Conservation (phyloP, 37 sponge, comb jelly and placozoan species). For the Geodia barretti region DNA sequence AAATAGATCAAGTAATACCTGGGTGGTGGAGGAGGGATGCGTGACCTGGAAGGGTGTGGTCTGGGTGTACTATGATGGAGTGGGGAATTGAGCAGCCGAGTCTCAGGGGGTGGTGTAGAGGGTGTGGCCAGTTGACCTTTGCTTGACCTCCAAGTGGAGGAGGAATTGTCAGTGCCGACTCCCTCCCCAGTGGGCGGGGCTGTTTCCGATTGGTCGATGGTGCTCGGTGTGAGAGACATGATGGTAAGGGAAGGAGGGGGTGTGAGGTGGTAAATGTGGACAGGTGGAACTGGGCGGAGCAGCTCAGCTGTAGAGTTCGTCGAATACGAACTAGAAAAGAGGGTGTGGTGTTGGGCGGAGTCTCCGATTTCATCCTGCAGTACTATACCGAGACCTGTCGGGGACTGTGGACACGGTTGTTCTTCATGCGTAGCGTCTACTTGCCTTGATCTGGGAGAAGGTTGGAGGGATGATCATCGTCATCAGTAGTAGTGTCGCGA, state of each 20-base stretch:
- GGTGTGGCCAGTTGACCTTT: no score
- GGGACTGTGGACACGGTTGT: no score
- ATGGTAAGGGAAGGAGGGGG: slow-evolving; percentile 2
- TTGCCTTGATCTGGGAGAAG: no score
- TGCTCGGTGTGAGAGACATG: slow-evolving; percentile 3
- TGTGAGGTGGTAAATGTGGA: background rate
- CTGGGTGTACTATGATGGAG: slow-evolving; percentile 38
- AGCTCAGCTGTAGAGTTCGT: slow-evolving; percentile 25
- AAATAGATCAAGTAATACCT: no score
- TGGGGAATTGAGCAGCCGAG: slow-evolving; percentile 5
- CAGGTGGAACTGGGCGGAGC: slow-evolving; percentile 7
- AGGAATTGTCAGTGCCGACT: background rate
- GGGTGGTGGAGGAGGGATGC: slow-evolving; percentile 9
- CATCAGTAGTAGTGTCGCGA: background rate
- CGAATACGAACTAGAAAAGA: background rate
- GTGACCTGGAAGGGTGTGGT: slow-evolving; percentile 12
- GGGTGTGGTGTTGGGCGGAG: background rate
- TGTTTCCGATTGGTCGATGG: background rate
- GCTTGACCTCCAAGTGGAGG: no score
- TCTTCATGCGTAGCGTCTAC: no score
- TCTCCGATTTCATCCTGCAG: slow-evolving; percentile 22
- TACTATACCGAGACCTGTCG: slow-evolving; percentile 17
- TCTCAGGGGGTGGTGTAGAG: slow-evolving; percentile 2
- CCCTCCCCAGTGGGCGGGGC: background rate
- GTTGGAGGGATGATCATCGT: no score